phyloP scores from a whole-genome alignment of 2,797 vertebrate genomes.

The Salarias fasciatus region DNA sequence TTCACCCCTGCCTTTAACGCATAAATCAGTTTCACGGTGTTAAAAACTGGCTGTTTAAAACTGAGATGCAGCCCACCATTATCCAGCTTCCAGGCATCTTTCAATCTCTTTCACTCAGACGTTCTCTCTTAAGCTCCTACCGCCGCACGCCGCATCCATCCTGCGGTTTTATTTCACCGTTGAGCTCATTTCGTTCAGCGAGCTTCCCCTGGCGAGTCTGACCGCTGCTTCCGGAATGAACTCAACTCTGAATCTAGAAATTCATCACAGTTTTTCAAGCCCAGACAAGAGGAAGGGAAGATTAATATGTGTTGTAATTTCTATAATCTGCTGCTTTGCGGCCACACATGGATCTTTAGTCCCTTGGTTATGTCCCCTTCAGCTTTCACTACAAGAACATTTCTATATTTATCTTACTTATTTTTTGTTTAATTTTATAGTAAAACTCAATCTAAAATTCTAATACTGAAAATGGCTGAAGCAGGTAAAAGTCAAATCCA shows the following conservation, averaged over 20 bases:
- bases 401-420: no score
- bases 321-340: no score
- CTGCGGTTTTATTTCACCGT: conserved; percentile 1
- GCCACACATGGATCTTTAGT: no score
- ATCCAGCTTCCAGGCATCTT: conserved; percentile 24
- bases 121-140: background rate
- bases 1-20: conserved; percentile 8
- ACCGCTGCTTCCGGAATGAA: background rate
- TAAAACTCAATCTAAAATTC: no score
- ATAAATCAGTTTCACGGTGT: conserved; percentile 8
- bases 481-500: no score
- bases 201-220: background rate
- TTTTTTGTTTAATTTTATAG: no score
- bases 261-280: no score
- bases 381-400: no score
- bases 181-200: conserved; percentile 2
- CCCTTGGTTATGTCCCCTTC: no score
- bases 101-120: background rate
- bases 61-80: conserved; percentile 6
- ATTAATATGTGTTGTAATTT: conserved; percentile 3
- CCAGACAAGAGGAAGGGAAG: no score
- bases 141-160: conserved; percentile 1
- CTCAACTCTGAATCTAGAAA: no score
- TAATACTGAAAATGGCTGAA: no score
- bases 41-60: conserved; percentile 23